A percentile compares a stretch with the other conserved stretches of the same genome.
These are phyloP conservation scores for Operophtera brumata DNA, from an alignment of 2,888 invertebrate species.

Conservation along the genomic window DNA sequence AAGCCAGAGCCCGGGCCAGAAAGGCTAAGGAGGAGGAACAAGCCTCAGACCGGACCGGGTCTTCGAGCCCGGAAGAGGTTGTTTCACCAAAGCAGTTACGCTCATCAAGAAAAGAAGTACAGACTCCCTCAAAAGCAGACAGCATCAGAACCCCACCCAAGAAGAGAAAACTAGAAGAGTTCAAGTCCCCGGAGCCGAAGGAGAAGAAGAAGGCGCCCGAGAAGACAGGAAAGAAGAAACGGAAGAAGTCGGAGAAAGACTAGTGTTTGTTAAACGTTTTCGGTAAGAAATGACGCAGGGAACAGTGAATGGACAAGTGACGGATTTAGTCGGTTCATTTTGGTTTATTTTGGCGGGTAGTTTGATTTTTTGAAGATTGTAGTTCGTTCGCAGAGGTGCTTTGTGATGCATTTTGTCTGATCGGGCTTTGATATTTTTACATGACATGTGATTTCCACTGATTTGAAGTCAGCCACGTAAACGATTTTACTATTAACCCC, in stretches of 20 bases:
- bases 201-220: slow-evolving; percentile 47
- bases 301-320: slow-evolving; percentile 29
- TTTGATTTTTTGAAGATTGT: slow-evolving; percentile 32
- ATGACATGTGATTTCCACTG: no score
- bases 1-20: slow-evolving; percentile 31
- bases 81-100: slow-evolving; percentile 61
- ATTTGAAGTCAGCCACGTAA: no score
- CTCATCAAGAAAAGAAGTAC: slow-evolving; percentile 59
- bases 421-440: not conserved
- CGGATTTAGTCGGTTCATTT: slow-evolving; percentile 19
- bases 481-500: no score
- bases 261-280: slow-evolving; percentile 73
- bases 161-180: slow-evolving; percentile 56
- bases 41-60: slow-evolving; percentile 9
- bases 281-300: slow-evolving; percentile 46
- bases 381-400: slow-evolving; percentile 16
- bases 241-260: slow-evolving; percentile 71
- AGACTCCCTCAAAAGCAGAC: slow-evolving; percentile 37
- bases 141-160: slow-evolving; percentile 62
- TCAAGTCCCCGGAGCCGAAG: slow-evolving; percentile 51
- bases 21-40: slow-evolving; percentile 22
- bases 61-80: slow-evolving; percentile 31
- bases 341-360: slow-evolving; percentile 33
- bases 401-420: not conserved
- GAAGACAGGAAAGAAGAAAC: slow-evolving; percentile 42